phyloP scores from a whole-genome alignment of 2,113 vertebrate species.

The Paradoxurus hermaphroditus region DNA sequence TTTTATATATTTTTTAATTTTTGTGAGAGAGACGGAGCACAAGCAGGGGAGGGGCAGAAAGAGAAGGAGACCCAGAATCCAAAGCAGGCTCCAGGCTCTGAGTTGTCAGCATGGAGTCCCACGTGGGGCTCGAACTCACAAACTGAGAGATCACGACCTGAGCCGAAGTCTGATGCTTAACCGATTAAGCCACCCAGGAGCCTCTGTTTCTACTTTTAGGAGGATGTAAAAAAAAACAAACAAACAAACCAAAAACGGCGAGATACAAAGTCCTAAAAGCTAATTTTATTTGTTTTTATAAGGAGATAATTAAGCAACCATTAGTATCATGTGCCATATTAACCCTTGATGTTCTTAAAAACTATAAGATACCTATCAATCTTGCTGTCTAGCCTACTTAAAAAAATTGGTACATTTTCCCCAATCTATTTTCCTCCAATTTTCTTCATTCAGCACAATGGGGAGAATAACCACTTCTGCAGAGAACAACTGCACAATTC shows the following conservation, averaged over 20 bases:
- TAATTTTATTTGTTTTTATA: background rate
- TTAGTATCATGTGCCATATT: background rate
- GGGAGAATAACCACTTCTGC: background rate
- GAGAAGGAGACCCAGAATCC: too few species aligned
- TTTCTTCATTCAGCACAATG: background rate
- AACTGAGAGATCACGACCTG: too few species aligned
- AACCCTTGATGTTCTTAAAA: conserved; percentile 1
- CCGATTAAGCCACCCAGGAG: too few species aligned
- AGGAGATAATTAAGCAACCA: background rate
- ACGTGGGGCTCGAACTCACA: too few species aligned
- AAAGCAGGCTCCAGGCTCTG: too few species aligned
- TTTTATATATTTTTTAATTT: too few species aligned
- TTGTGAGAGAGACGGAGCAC: too few species aligned
- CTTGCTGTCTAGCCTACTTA: background rate
- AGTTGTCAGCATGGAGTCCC: too few species aligned
- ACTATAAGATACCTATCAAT: background rate
- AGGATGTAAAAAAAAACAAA: background rate
- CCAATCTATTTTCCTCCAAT: background rate
- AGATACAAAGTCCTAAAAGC: background rate
- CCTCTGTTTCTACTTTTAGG: background rate
- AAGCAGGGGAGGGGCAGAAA: too few species aligned
- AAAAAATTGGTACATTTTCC: background rate
- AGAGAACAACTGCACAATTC: background rate
- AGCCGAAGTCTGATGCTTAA: too few species aligned
- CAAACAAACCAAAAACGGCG: background rate